Evolutionary conservation across 2,888 invertebrate genomes (phyloP), one percentile per base, ranked within the genome.

Genomic region (Phortica magna): DNA sequence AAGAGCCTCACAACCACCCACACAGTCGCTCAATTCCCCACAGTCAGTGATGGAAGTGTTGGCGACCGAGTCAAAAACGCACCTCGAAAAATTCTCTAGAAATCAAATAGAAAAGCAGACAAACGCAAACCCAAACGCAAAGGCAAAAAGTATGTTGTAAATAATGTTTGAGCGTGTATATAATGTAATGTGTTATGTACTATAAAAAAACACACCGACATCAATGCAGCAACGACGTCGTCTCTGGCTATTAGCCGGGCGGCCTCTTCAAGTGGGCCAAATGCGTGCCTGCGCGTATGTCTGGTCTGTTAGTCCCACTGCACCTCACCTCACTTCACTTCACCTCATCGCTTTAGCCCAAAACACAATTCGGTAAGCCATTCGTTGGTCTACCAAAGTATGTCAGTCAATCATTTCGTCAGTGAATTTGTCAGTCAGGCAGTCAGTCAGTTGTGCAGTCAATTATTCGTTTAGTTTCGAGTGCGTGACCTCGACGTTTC

Each of bases 181-280:
- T 67, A 67, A 61, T 61, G 19, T 61, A 61, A 5, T 19, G 61
- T 22, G 17, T 17, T 22, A 61, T 17, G 19, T 10, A 61, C 17
- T 7, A 61, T 17, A 19, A 10, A 22, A 64, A 64, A 64, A 39
- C 12, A 19, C 48, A 31, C 19, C 70, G 39, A 55, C 53, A 53
- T 12, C 70, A 68, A 68, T 41, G 14, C 17, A 67, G 65, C 68
- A 19, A 61, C 22, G 22, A 65, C 65, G 65, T 31, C 31, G 39
- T 65, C 39, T 41, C 41, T 17, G 31, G 65, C 65, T 19, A 65
- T 65, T 65, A 65, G 65, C 65, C 65, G 65, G 5, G 59, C 59
- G 48, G 22, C 65, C 41, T 12, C 70, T 55, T 55, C 55, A 71
- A 71, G 55, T 71, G 53, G 53, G 14, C 70, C 70, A 71, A 71